These are phyloP conservation scores for Hapalemur alaotrensis DNA, from an alignment of 2,797 vertebrate species.

Conservation along the genomic window DNA sequence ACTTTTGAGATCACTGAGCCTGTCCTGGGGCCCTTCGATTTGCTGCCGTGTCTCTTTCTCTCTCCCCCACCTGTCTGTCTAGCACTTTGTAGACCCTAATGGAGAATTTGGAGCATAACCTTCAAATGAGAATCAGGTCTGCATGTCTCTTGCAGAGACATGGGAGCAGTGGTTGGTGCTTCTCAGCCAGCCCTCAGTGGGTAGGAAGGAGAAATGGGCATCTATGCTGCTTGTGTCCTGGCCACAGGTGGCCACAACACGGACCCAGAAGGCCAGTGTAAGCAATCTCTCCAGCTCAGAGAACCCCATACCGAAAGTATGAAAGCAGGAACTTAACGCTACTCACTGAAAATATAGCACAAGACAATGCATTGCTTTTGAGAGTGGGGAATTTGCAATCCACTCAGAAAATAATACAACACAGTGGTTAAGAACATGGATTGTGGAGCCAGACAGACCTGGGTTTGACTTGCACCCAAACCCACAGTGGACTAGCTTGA, in stretches of 20 bases:
- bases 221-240: background rate
- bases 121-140: background rate
- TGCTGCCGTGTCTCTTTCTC: background rate
- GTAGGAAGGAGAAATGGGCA: background rate
- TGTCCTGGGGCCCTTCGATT: background rate
- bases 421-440: background rate
- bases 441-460: background rate
- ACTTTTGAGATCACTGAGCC: background rate
- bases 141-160: background rate
- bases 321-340: background rate
- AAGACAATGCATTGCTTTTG: background rate
- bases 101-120: background rate
- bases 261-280: background rate
- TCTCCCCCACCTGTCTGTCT: background rate
- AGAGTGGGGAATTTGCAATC: background rate
- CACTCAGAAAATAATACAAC: background rate
- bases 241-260: background rate
- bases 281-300: background rate
- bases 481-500: background rate
- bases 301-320: background rate
- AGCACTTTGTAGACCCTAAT: background rate
- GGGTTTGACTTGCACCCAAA: background rate
- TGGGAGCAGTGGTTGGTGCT: background rate
- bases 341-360: background rate
- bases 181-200: too few relatives aligned